Evolutionary conservation across 1,140 invertebrate species (phyloP), one percentile per base, ranked within the genome.

Genomic region (Drosophila suzukii): DNA sequence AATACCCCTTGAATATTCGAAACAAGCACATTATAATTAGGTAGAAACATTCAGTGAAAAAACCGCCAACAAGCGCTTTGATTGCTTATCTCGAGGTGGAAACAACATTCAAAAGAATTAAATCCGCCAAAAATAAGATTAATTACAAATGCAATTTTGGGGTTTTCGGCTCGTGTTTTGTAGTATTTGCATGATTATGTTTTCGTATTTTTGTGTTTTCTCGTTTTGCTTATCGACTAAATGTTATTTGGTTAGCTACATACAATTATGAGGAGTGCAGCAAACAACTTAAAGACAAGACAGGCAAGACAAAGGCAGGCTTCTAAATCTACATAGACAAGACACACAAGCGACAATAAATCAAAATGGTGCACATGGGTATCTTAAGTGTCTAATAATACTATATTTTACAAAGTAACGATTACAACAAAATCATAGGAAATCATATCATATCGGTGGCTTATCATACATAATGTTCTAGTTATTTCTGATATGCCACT

Each of bases 91-190:
- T 63, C 44, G 44, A 53, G 47, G 65, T 66, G 65, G 32, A 36
- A 66, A 53, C 38, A 68, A 68, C 65, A 75, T 54, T 62, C 34
- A 78, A 62, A 71, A 63, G 27, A 27, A 59, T 50, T 54, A 65
- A 50, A 13, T 59, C 55, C 41, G 41, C 27, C 32, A 60, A 49
- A 47, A 17, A 49, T 68, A 71, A 66, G 43, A 70, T 72, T 65
- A 82, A 82, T 67, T 75, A 53, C 75, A 78, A 56, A 78, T 82
- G 80, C 70, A 82, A 62, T 75, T 71, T 39, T 8, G 41, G 30
- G 7, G 34, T 47, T 41, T 54, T 49, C 11, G n/a, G 38, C 30
- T 73, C 32, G 41, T 73, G 70, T 73, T 54, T 60, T 73, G 49
- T 73, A 61, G 49, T 72, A 70, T 59, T 63, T 38, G 43, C 36